A percentile compares a stretch with the other conserved stretches of the same genome.
phyloP scores from a whole-genome alignment of 2,888 invertebrate genomes.

The Aquatica leii region DNA sequence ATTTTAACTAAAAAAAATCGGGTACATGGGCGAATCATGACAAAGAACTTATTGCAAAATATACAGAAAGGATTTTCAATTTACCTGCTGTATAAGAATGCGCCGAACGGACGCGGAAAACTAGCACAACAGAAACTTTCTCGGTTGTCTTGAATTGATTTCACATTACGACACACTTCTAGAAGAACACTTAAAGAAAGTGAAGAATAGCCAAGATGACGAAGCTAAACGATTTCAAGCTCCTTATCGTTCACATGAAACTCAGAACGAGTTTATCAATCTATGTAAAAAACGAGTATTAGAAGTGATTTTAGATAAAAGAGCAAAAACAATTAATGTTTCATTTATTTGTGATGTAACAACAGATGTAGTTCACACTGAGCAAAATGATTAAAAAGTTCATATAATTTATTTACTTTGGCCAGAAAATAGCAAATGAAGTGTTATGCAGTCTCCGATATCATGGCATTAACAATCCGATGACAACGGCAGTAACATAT shows the following conservation, averaged over 20 bases:
- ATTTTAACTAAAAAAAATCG: background rate
- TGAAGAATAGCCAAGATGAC: constrained; percentile 16
- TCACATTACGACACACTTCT: constrained; percentile 19
- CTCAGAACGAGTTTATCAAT: background rate
- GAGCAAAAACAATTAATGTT: background rate
- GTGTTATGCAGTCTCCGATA: background rate
- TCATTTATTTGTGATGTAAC: background rate
- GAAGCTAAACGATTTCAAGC: constrained; percentile 6
- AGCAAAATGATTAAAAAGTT: background rate
- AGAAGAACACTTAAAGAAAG: constrained; percentile 17
- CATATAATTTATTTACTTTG: background rate
- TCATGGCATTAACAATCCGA: background rate
- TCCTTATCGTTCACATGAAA: background rate
- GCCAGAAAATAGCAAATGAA: constrained; percentile 5
- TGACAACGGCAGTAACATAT: constrained; percentile 2
- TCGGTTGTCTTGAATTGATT: constrained; percentile 18
- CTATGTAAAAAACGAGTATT: constrained; percentile 3
- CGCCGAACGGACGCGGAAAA: constrained; percentile 2
- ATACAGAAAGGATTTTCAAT: background rate
- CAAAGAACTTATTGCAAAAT: background rate
- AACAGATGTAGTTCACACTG: background rate
- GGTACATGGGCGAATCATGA: background rate
- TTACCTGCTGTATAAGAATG: background rate
- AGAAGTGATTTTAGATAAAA: background rate
- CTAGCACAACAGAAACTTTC: constrained; percentile 7